A percentile compares a stretch with the other conserved stretches of the same genome.
phyloP scores from a whole-genome alignment of 1,140 invertebrate genomes.

The Micrasema longulum region DNA sequence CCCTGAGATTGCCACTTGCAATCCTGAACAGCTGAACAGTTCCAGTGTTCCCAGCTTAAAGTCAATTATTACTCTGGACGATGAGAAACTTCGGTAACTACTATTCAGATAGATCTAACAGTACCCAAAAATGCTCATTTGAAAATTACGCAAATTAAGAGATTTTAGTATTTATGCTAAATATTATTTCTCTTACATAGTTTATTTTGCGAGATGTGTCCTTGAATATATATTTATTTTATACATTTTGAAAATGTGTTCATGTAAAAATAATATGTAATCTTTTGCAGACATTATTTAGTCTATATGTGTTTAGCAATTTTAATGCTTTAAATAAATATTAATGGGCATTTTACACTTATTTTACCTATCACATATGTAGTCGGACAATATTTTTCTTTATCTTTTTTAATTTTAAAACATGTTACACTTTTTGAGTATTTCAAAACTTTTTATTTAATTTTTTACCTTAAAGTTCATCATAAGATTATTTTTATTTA shows the following conservation, averaged over 20 bases:
- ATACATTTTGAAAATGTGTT: background rate
- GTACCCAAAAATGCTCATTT: background rate
- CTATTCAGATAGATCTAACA: background rate
- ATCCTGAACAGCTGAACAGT: constrained; percentile 58
- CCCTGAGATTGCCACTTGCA: constrained; percentile 59
- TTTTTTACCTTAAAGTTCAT: no score
- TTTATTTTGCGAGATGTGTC: background rate
- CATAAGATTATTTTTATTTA: no score
- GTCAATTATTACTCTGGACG: constrained; percentile 67
- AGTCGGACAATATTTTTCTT: no score
- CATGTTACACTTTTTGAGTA: no score
- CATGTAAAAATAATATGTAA: background rate
- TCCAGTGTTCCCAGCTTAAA: constrained; percentile 62
- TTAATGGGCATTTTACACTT: no score
- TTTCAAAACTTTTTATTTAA: no score
- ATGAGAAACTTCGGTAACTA: constrained; percentile 65
- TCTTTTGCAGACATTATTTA: no score
- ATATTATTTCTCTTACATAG: background rate
- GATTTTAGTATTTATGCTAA: background rate
- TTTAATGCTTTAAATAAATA: no score
- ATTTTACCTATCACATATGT: no score
- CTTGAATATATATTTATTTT: background rate
- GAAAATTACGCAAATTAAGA: background rate
- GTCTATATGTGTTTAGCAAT: no score
- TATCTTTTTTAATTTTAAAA: no score